phyloP scores from a whole-genome alignment of 23 tunicate species.

The Trididemnum nubilum region DNA sequence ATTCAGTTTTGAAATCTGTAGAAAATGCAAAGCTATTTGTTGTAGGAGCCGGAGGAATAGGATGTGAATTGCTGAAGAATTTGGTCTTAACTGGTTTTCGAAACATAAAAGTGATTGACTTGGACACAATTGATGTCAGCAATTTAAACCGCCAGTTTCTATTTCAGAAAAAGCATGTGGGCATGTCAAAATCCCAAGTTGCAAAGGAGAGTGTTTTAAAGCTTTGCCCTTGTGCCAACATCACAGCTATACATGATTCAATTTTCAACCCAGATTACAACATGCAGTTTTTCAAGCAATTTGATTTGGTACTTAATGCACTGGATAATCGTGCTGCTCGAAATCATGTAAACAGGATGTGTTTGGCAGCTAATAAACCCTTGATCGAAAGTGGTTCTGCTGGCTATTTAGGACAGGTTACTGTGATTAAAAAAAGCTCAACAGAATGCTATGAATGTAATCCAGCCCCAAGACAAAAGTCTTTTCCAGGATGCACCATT shows the following conservation, averaged over 20 bases:
- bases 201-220: conserved; percentile 74
- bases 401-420: conserved; percentile 87
- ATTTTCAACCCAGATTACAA: conserved; percentile 88
- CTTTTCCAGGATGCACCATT: conserved; percentile 95
- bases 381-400: conserved; percentile 96
- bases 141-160: conserved; percentile 90
- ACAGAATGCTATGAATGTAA: conserved; percentile 94
- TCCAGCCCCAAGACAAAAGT: conserved; percentile 87
- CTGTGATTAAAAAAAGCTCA: conserved; percentile 66
- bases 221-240: conserved; percentile 60
- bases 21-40: conserved; percentile 63
- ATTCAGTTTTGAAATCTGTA: conserved; percentile 18
- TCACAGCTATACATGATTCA: conserved; percentile 69
- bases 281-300: conserved; percentile 83
- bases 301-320: conserved; percentile 89
- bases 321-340: conserved; percentile 83
- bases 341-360: conserved; percentile 95
- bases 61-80: conserved; percentile 90
- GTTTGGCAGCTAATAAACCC: conserved; percentile 86
- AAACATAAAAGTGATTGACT: conserved; percentile 78
- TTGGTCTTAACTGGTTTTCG: conserved; percentile 80
- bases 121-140: conserved; percentile 95
- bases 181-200: conserved; percentile 76
- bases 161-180: conserved; percentile 95
- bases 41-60: conserved; percentile 96